Evolutionary conservation across 2,113 vertebrate species (phyloP).

Genomic region (Anarrhichthys ocellatus): DNA sequence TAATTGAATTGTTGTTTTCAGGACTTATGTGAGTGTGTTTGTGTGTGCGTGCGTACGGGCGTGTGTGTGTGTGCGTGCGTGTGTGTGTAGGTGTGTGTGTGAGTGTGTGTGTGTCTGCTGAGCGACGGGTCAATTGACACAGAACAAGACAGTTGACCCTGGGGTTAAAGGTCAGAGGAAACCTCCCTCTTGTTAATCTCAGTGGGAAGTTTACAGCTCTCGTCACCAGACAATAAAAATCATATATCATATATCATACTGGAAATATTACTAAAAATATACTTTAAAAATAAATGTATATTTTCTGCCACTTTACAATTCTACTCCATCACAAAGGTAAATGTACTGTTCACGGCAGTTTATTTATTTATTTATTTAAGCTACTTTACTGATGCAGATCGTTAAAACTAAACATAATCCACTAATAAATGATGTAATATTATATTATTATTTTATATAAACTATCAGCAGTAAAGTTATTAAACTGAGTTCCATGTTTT

Average conservation of each 20-base stretch:
- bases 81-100: background rate
- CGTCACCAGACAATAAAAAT: background rate
- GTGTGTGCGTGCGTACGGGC: background rate
- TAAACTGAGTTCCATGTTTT: no score
- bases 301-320: background rate
- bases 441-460: no score
- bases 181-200: constrained; percentile 3
- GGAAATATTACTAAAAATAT: no score
- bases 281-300: no score
- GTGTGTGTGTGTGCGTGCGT: background rate
- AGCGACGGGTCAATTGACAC: constrained; percentile 49
- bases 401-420: background rate
- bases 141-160: constrained; percentile 49
- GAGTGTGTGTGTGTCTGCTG: background rate
- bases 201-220: background rate
- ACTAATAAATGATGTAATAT: no score
- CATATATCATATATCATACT: background rate
- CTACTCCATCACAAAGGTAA: background rate
- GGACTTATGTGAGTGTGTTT: background rate
- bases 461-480: no score
- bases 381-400: background rate
- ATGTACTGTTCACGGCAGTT: background rate
- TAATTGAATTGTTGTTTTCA: no score
- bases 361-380: background rate
- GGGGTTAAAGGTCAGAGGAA: constrained; percentile 50